phyloP scores from a whole-genome alignment of 2,797 vertebrate species.

The Phalloptychus januarius region DNA sequence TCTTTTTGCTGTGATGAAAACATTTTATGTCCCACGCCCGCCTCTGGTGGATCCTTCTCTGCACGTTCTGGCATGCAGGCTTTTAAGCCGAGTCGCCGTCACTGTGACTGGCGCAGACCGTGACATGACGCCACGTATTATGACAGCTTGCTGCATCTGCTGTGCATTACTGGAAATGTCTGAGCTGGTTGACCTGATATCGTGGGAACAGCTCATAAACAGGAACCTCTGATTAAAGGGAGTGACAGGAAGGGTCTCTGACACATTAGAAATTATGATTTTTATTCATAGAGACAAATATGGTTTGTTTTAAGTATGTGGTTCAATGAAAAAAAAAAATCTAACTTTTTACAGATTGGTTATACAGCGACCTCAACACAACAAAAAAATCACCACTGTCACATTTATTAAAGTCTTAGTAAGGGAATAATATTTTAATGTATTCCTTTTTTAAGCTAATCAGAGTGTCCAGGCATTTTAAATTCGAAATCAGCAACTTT shows the following conservation, averaged over 20 bases:
- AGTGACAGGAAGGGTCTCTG: not conserved
- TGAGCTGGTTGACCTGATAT: constrained; percentile 29
- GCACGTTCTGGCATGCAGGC: constrained; percentile 21
- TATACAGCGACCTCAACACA: not conserved
- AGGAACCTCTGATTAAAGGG: constrained; percentile 38
- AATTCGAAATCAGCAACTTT: not conserved
- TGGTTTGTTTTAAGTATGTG: constrained; percentile 19
- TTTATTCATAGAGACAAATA: constrained; percentile 24
- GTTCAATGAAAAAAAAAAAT: not conserved
- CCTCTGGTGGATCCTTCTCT: constrained; percentile 17
- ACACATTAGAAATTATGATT: constrained; percentile 31
- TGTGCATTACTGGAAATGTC: constrained; percentile 52
- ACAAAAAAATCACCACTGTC: not conserved
- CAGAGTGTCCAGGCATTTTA: not conserved
- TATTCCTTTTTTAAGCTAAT: not conserved
- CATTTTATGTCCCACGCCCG: constrained; percentile 24
- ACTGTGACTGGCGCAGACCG: constrained; percentile 31
- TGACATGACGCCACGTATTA: constrained; percentile 51
- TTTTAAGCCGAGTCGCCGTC: constrained; percentile 44
- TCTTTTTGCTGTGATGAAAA: constrained; percentile 31
- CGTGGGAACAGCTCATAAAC: constrained; percentile 40
- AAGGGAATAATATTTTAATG: not conserved
- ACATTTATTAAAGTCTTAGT: not conserved
- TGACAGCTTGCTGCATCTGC: constrained; percentile 61
- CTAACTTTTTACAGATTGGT: not conserved